Conservation (phyloP, 1,140 invertebrate species). For the Heliothis virescens region DNA sequence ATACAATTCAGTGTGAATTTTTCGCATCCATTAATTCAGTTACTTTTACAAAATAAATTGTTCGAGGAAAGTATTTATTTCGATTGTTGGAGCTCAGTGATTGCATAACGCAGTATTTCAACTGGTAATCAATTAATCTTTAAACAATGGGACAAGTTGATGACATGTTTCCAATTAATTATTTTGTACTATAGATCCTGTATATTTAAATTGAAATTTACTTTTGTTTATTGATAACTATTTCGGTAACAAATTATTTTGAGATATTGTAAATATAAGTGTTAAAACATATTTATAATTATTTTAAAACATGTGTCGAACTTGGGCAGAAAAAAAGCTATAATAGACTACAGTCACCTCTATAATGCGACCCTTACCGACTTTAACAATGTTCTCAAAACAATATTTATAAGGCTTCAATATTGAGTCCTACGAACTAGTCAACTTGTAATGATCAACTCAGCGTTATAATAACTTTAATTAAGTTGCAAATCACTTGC, state of each 20-base stretch:
- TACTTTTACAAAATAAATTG: constrained; percentile 39
- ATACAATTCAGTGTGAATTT: constrained; percentile 29
- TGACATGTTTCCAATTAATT: constrained; percentile 32
- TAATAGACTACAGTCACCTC: too few species aligned
- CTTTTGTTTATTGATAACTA: neutral
- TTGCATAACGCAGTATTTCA: constrained; percentile 31
- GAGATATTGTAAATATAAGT: neutral
- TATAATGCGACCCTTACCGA: too few species aligned
- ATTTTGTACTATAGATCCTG: constrained; percentile 1
- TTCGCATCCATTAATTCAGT: constrained; percentile 31
- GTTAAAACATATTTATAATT: neutral
- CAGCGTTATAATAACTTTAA: neutral
- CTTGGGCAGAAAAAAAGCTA: too few species aligned
- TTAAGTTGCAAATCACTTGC: neutral
- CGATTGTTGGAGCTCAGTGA: constrained; percentile 38
- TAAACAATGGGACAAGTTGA: constrained; percentile 30
- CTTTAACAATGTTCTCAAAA: too few species aligned
- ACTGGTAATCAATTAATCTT: constrained; percentile 48
- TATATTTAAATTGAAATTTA: neutral
- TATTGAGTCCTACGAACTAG: neutral
- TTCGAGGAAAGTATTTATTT: constrained; percentile 33
- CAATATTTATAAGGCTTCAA: neutral
- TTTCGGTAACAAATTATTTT: neutral
- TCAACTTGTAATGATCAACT: neutral
- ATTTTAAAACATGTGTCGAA: too few species aligned